A percentile compares a stretch with the other conserved stretches of the same genome.
These are phyloP conservation scores for Dolichallabes microphthalmus DNA, from an alignment of 2,113 vertebrate species.

Conservation along the genomic window DNA sequence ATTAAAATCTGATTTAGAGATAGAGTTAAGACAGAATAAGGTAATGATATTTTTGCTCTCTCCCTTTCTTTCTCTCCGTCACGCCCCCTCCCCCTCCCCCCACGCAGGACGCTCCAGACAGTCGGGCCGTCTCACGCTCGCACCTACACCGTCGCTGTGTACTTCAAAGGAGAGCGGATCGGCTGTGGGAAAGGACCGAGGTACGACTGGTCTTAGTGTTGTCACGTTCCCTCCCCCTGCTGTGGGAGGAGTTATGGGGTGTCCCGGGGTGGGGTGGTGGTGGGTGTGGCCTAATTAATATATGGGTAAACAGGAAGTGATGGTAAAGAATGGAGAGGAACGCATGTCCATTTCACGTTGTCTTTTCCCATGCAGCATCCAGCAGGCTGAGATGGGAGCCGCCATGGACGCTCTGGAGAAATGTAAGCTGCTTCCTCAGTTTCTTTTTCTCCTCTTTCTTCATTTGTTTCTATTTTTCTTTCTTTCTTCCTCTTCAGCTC, in stretches of 20 bases:
- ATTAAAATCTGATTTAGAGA: neutral
- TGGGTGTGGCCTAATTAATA: neutral
- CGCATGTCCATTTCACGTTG: conserved; percentile 2
- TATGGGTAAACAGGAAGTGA: neutral
- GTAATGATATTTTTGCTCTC: neutral
- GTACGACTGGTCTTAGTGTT: conserved; percentile 65
- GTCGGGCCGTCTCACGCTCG: conserved; percentile 95
- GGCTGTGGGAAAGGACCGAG: conserved; percentile 98
- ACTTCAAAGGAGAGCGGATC: conserved; percentile 97
- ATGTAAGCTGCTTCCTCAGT: conserved; percentile 79
- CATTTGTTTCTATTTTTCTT: neutral
- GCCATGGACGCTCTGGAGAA: conserved; percentile 98
- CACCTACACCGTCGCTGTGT: conserved; percentile 96
- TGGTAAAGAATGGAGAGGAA: neutral
- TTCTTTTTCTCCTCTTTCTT: neutral
- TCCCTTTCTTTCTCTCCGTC: neutral
- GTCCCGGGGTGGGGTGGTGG: neutral
- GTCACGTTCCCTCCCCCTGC: neutral
- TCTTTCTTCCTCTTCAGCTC: neutral
- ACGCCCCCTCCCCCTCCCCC: neutral
- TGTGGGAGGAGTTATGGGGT: neutral
- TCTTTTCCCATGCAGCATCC: conserved; percentile 79
- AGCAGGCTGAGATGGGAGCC: conserved; percentile 98
- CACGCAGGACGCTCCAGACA: conserved; percentile 90
- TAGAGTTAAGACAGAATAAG: neutral